Evolutionary conservation across 2,888 invertebrate genomes (phyloP), one percentile per base, ranked within the genome.

Genomic region (Drosophila vallismaia): DNA sequence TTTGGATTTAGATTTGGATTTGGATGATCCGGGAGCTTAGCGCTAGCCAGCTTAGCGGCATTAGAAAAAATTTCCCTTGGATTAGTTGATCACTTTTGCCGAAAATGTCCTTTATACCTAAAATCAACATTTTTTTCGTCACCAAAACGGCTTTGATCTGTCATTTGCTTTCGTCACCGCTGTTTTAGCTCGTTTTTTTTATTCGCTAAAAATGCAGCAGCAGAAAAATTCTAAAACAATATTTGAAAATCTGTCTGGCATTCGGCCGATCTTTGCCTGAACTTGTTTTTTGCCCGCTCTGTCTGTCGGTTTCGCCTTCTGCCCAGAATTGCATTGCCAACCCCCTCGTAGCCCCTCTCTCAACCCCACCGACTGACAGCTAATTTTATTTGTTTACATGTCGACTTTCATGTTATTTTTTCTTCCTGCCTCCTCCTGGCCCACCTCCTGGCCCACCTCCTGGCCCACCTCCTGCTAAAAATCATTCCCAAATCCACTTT

Each of bases 191-290:
- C 19, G 19, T 19, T 19, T 19, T 19, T 19, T 19, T 45, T 49
- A 62, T 75, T 86, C 60, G 83, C 83, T 83, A 72, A 86, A 86
- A 86, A 80, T 88, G 80, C 80, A 86, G 51, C 54, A 57, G 76
- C 67, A 71, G 19, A 19, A 83, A 88, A 88, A 86, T 83, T 83
- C 88, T 82, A 81, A 87, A 82, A 88, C 84, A 84, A 84, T 84
- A 84, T 84, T 88, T 84, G 86, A 84, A 84, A 82, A 88, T 88
- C 84, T 88, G 86, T 88, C 84, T 84, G 88, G 88, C 84, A 88
- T 84, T 86, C 79, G 76, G 88, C 80, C 84, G 88, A 84, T 84
- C 84, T 88, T 68, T 78, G 64, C 60, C 44, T 83, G 86, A 88
- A 86, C 86, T 88, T 88, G 81, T 80, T 80, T 86, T 81, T 81